Base-by-base conservation (phyloP, 1,140 invertebrate genomes). In the Ylistrum balloti region DNA sequence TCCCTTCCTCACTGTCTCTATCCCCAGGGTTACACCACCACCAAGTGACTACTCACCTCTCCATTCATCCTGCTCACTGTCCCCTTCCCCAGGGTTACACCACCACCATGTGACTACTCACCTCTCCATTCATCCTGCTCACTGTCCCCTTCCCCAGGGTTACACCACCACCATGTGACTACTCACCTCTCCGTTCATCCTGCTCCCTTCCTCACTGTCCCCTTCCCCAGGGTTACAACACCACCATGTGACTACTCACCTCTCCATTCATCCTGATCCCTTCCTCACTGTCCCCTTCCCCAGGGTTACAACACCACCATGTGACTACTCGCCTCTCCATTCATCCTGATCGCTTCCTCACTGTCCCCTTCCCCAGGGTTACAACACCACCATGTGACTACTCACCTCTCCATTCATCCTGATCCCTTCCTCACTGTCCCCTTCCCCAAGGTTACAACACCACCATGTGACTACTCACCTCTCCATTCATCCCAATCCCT, bases 371-470 rank as follows among this genome's bases (percentile, higher is more conserved):
- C 85, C 11, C 0, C 20, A n/a, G 33, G 33, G 33, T 89, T 15
- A 10, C 20, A 11, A n/a, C 33, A 85, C 5, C 34, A 22, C 15
- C 17, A 22, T 28, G 33, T 34, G 33, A 38, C 17, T 15, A 87
- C 91, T 91, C 87, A 92, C 91, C 89, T 93, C 91, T 90, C 93
- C 93, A 91, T 93, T 93, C 56, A 92, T 87, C 32, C 88, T 48
- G 88, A 28, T 74, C 2, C 10, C 1, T 90, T 86, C 35, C 41
- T 74, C 11, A 22, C 86, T 38, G 28, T 45, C 28, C 32, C 85
- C 33, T 9, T 28, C 35, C n/a, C n/a, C n/a, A n/a, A n/a, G n/a
- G n/a, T n/a, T n/a, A n/a, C n/a, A n/a, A n/a, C n/a, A n/a, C n/a
- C n/a, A n/a, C n/a, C n/a, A n/a, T n/a, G n/a, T n/a, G n/a, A n/a